Percentiles rank a stretch among this genome's conserved stretches.
phyloP scores from a whole-genome alignment of 2,797 vertebrate species.

The Chelon auratus region DNA sequence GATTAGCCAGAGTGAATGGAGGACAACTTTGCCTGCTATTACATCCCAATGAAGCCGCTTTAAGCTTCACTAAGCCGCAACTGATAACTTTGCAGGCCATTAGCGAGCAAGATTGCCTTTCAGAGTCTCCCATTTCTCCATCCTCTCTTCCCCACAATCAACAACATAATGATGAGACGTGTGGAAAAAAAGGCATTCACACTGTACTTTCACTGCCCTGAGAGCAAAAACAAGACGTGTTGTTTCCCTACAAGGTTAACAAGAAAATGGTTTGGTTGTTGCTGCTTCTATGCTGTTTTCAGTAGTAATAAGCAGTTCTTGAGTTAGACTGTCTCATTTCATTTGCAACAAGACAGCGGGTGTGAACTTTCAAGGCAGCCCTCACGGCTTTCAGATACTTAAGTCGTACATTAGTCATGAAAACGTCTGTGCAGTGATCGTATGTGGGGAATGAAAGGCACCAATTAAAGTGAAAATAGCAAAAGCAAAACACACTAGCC shows the following conservation, averaged over 20 bases:
- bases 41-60: conserved; percentile 82
- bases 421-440: conserved; percentile 16
- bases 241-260: conserved; percentile 52
- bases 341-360: conserved; percentile 37
- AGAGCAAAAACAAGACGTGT: conserved; percentile 50
- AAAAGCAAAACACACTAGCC: not conserved
- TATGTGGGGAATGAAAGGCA: conserved; percentile 34
- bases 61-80: conserved; percentile 86
- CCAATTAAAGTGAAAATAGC: conserved; percentile 17
- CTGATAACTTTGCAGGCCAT: conserved; percentile 88
- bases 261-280: conserved; percentile 41
- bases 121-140: conserved; percentile 69
- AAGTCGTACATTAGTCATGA: conserved; percentile 22
- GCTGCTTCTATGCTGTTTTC: conserved; percentile 26
- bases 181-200: conserved; percentile 65
- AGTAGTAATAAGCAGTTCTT: conserved; percentile 15
- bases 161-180: conserved; percentile 75
- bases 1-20: conserved; percentile 83
- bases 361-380: conserved; percentile 48
- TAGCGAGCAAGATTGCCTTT: conserved; percentile 83
- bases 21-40: conserved; percentile 84
- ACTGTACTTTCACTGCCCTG: conserved; percentile 56
- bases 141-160: conserved; percentile 74
- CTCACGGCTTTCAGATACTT: conserved; percentile 28
- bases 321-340: conserved; percentile 35